Evolutionary conservation across 2,797 vertebrate genomes (phyloP).

Genomic region (Manis javanica): DNA sequence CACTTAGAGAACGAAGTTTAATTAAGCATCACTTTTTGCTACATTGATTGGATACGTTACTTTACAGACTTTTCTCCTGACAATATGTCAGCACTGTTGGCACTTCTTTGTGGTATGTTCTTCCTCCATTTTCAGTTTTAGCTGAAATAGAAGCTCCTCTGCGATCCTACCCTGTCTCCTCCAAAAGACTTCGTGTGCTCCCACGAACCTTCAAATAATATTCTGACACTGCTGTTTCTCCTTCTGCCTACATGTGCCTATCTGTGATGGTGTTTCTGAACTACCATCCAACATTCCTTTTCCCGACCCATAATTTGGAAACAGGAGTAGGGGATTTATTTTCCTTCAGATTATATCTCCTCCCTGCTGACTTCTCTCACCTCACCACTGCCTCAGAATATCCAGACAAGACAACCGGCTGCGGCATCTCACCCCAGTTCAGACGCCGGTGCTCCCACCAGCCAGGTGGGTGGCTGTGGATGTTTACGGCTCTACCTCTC

Average conservation of each 20-base stretch:
- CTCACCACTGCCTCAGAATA: neutral
- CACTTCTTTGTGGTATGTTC: neutral
- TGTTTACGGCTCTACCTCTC: neutral
- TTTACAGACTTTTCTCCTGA: neutral
- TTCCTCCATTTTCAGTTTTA: neutral
- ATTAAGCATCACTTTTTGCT: neutral
- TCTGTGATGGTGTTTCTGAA: neutral
- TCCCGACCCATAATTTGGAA: neutral
- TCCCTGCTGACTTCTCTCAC: neutral
- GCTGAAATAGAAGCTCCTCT: neutral
- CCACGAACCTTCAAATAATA: neutral
- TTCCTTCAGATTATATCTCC: neutral
- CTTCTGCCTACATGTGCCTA: neutral
- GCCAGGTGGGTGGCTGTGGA: neutral
- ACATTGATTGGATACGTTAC: neutral
- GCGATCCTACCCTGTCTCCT: neutral
- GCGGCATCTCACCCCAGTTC: neutral
- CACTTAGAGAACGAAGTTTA: neutral
- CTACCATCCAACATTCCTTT: neutral
- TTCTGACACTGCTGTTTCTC: neutral
- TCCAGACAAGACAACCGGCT: neutral
- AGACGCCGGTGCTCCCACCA: neutral
- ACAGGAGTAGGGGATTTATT: neutral
- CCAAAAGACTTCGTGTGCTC: neutral
- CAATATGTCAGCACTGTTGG: neutral